phyloP scores from a whole-genome alignment of 2,113 vertebrate species.

The Malaclemys terrapin region DNA sequence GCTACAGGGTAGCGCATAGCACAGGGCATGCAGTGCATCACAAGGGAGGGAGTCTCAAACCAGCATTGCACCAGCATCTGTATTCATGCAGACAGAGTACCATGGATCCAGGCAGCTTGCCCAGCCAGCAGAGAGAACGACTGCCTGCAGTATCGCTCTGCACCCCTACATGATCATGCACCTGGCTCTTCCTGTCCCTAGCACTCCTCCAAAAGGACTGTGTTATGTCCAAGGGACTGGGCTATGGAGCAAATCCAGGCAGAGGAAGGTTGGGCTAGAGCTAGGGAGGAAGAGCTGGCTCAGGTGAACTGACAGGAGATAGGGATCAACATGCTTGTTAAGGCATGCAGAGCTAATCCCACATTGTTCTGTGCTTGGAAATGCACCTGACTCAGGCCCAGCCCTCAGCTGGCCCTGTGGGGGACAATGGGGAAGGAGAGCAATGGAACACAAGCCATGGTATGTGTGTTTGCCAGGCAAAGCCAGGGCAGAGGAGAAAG shows the following conservation, averaged over 20 bases:
- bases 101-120: neutral
- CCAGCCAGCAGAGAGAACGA: neutral
- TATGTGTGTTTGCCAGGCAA: neutral
- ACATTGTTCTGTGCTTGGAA: neutral
- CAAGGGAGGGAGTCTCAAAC: neutral
- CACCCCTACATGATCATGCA: too few relatives aligned
- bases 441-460: neutral
- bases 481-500: neutral
- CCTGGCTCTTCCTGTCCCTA: neutral
- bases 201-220: neutral
- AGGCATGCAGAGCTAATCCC: neutral
- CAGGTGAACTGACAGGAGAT: neutral
- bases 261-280: too few relatives aligned
- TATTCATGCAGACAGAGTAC: neutral
- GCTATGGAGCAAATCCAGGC: too few relatives aligned
- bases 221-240: neutral
- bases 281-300: neutral
- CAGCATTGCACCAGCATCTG: neutral
- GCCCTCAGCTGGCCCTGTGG: neutral
- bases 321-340: neutral
- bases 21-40: neutral
- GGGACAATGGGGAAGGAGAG: neutral
- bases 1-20: too few relatives aligned
- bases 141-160: neutral
- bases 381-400: neutral